phyloP scores from a whole-genome alignment of 2,113 vertebrate genomes.

The western clawed frog (Xenopus tropicalis) region UCB_Xtro_10.0 CM004450.2:53186001-53186500 shows the following conservation, averaged over 20 bases:
- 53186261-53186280: conserved; percentile 11
- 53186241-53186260: conserved; percentile 9
- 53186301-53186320: neutral
- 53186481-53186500: too few species aligned
- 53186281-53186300: neutral
- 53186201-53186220: conserved; percentile 2
- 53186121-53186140: conserved; percentile 29
- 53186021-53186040: conserved; percentile 10
- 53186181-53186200: conserved; percentile 9
- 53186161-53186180: conserved; percentile 1
- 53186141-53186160: conserved; percentile 31
- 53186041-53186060: conserved; percentile 24
- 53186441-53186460: too few species aligned
- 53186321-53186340: neutral
- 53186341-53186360: neutral
- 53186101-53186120: conserved; percentile 11
- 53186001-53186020: neutral
- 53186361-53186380: neutral
- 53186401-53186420: too few species aligned
- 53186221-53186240: conserved; percentile 1
- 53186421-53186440: too few species aligned
- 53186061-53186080: neutral
- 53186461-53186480: too few species aligned
- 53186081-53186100: conserved; percentile 24
- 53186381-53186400: neutral